These are phyloP conservation scores for Drosophila chauvacae DNA, from an alignment of 1,140 invertebrate genomes.

Conservation along the genomic window DNA sequence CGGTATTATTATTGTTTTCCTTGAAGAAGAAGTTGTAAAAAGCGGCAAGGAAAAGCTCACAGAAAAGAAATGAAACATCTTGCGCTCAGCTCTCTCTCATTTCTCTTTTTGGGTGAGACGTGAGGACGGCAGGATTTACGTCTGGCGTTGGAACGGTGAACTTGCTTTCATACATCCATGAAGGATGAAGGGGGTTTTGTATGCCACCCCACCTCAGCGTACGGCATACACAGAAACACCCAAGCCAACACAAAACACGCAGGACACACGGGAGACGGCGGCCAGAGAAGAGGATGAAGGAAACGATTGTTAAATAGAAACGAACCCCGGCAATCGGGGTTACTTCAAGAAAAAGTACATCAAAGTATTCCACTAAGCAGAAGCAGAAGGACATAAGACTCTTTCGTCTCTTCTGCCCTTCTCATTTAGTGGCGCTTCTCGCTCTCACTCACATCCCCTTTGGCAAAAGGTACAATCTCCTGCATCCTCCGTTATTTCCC, in stretches of 20 bases:
- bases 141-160: conserved; percentile 43
- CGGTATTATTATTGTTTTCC: conserved; percentile 71
- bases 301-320: conserved; percentile 1
- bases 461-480: not conserved
- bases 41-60: conserved; percentile 51
- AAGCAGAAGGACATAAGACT: conserved; percentile 36
- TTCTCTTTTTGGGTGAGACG: conserved; percentile 28
- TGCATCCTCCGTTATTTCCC: not conserved
- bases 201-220: not conserved
- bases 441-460: not conserved
- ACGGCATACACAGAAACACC: not conserved
- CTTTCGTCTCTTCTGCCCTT: conserved; percentile 3
- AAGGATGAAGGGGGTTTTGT: not conserved
- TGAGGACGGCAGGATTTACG: conserved; percentile 16
- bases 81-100: conserved; percentile 35
- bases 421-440: conserved; percentile 17
- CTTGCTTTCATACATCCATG: conserved; percentile 17
- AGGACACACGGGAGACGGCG: not conserved
- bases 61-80: conserved; percentile 58
- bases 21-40: conserved; percentile 62
- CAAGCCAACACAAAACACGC: not conserved
- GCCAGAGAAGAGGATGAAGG: not conserved
- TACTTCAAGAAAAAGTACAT: conserved; percentile 55
- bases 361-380: conserved; percentile 50
- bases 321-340: conserved; percentile 54